These are phyloP conservation scores for Cremastinae sp. DNA, from an alignment of 2,888 invertebrate genomes.

Conservation along the genomic window DNA sequence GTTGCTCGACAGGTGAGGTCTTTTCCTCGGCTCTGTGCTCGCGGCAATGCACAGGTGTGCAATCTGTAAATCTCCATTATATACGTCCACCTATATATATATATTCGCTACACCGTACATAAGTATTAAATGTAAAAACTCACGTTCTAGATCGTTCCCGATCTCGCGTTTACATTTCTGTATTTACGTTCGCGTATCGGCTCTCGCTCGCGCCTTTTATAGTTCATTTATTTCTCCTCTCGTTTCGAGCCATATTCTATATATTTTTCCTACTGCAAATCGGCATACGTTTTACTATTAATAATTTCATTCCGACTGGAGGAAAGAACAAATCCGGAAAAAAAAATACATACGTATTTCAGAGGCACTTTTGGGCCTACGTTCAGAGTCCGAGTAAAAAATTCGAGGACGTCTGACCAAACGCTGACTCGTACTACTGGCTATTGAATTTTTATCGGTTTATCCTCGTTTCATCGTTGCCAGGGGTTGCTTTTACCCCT, in stretches of 20 bases:
- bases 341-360: too few species aligned
- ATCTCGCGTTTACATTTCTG: not conserved
- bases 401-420: conserved; percentile 9
- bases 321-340: conserved; percentile 12
- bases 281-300: not conserved
- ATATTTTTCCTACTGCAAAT: not conserved
- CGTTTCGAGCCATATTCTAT: conserved; percentile 32
- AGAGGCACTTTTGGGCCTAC: too few species aligned
- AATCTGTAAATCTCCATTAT: conserved; percentile 77
- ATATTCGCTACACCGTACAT: too few species aligned
- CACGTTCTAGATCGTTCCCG: conserved; percentile 66
- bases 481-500: too few species aligned
- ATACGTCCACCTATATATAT: too few species aligned
- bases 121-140: conserved; percentile 67
- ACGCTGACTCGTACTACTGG: conserved; percentile 13
- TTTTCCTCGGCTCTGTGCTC: conserved; percentile 70
- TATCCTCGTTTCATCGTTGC: not conserved
- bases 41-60: conserved; percentile 77
- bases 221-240: conserved; percentile 25
- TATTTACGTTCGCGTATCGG: not conserved
- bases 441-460: not conserved
- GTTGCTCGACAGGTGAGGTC: conserved; percentile 79
- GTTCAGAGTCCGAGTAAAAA: conserved; percentile 6
- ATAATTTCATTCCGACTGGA: too few species aligned
- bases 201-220: conserved; percentile 20